Conservation (phyloP, 2,888 invertebrate genomes). For the Branchipolynoe longqiensis region DNA sequence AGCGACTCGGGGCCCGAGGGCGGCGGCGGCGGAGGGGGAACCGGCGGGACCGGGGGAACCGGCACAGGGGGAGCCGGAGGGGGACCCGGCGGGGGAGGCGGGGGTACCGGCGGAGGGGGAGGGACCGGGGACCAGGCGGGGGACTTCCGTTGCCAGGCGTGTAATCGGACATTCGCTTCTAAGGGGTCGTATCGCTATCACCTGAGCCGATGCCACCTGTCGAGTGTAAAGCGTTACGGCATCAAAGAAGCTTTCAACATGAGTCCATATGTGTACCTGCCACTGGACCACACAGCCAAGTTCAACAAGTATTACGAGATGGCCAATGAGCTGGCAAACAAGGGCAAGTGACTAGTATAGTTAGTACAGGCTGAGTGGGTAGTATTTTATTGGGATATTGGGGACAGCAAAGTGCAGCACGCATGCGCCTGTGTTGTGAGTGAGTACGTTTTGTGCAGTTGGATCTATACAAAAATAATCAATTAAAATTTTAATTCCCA, state of each 20-base stretch:
- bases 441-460: too few relatives aligned
- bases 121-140: constrained; percentile 57
- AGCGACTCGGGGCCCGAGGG: constrained; percentile 41
- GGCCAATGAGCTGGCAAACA: constrained; percentile 98
- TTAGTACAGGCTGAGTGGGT: too few relatives aligned
- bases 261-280: constrained; percentile 80
- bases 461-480: too few relatives aligned
- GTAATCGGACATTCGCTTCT: constrained; percentile 90
- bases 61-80: constrained; percentile 46
- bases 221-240: constrained; percentile 77
- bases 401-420: too few relatives aligned
- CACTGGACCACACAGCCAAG: constrained; percentile 85
- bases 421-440: too few relatives aligned
- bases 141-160: constrained; percentile 74
- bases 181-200: constrained; percentile 98
- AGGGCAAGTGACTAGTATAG: constrained; percentile 82
- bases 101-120: constrained; percentile 44
- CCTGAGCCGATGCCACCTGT: constrained; percentile 84
- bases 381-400: too few relatives aligned
- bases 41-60: too few relatives aligned
- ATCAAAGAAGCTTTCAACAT: constrained; percentile 79
- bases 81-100: constrained; percentile 59
- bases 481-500: too few relatives aligned
- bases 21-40: not conserved
- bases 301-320: constrained; percentile 99